Percentiles rank a stretch among this genome's conserved stretches.
Evolutionary conservation across 2,797 vertebrate species (phyloP).

Genomic region (Arvicola amphibius): DNA sequence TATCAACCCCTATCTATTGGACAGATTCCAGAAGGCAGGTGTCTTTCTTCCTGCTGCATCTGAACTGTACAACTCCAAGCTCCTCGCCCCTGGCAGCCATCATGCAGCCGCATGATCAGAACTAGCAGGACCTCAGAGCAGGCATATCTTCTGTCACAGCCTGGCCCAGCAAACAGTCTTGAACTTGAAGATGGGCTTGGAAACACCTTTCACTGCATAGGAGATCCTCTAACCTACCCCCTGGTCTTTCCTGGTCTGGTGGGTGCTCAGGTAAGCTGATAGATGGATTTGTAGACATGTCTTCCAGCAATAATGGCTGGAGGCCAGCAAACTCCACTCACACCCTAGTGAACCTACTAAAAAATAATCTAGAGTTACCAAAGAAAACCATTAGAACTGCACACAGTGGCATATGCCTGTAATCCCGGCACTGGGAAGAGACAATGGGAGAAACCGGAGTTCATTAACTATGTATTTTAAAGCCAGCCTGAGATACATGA

Average conservation of each 20-base stretch:
- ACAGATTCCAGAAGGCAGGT: neutral
- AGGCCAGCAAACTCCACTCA: neutral
- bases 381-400: neutral
- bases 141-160: neutral
- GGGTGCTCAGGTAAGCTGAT: neutral
- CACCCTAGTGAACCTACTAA: neutral
- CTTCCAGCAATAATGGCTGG: neutral
- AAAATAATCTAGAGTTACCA: neutral
- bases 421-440: neutral
- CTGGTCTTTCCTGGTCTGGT: neutral
- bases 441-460: neutral
- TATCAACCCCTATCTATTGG: neutral
- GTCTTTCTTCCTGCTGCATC: conserved; percentile 17
- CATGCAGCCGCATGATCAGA: neutral
- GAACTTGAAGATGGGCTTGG: neutral
- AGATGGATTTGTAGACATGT: neutral
- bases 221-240: neutral
- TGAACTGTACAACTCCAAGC: neutral
- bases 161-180: neutral
- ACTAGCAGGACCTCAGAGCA: neutral
- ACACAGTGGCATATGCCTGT: neutral
- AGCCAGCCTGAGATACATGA: neutral
- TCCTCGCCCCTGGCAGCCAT: neutral
- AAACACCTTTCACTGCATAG: neutral
- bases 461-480: neutral